phyloP scores from a whole-genome alignment of 2,888 invertebrate genomes.

The Tipula unca region DNA sequence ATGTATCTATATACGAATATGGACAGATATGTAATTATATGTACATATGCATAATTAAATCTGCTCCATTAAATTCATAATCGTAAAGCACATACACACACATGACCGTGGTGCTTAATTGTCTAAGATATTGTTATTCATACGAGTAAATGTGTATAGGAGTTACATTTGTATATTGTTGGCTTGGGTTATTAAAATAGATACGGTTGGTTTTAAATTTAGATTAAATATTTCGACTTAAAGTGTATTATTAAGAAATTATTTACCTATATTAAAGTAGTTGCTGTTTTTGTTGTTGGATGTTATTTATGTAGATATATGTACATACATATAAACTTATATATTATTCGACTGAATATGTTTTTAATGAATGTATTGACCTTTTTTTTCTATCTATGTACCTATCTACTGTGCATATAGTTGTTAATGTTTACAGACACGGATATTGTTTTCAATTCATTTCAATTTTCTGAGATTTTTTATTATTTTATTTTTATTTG shows the following conservation, averaged over 20 bases:
- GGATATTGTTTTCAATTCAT: background rate
- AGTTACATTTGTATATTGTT: background rate
- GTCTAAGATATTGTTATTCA: background rate
- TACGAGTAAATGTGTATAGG: background rate
- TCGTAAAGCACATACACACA: background rate
- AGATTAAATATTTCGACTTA: background rate
- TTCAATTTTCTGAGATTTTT: background rate
- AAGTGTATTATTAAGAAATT: background rate
- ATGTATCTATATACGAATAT: background rate
- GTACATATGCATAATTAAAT: background rate
- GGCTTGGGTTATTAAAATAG: background rate
- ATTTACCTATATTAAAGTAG: background rate
- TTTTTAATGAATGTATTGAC: background rate
- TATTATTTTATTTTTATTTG: background rate
- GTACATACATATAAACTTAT: background rate
- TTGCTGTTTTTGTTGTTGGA: background rate
- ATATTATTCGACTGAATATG: background rate
- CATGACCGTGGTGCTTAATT: background rate
- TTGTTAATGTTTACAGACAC: background rate
- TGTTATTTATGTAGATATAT: background rate
- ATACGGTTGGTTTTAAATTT: constrained; percentile 8
- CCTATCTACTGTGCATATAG: background rate
- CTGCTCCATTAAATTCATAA: background rate
- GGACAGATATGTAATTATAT: background rate
- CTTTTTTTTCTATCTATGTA: too few relatives aligned